Conservation (phyloP, 53 echinoderm and acorn worm species). For the Temnopleurus reevesii region DNA sequence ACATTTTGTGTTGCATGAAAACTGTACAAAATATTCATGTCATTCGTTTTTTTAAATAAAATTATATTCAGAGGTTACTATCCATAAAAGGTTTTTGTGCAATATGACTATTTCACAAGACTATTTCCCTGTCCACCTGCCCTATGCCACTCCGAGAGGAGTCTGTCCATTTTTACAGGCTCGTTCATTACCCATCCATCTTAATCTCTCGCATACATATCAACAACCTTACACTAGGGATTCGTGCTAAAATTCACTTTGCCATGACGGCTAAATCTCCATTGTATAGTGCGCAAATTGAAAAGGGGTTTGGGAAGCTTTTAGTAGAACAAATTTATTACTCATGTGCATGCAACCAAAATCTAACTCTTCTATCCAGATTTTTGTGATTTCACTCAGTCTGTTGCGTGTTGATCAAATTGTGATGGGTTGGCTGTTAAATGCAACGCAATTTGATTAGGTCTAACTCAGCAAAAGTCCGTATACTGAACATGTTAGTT, state of each 20-base stretch:
- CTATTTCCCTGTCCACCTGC: not conserved
- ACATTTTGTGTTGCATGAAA: no score
- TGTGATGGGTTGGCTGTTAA: no score
- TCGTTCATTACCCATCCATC: constrained; percentile 19
- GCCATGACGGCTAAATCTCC: not conserved
- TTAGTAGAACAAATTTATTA: constrained; percentile 16
- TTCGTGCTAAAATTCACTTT: not conserved
- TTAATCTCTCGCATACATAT: constrained; percentile 23
- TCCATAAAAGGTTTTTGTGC: no score
- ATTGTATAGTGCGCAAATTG: not conserved
- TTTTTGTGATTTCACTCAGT: no score
- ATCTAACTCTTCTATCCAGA: not conserved
- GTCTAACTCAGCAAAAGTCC: no score
- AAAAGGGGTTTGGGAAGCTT: constrained; percentile 6
- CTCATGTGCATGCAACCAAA: not conserved
- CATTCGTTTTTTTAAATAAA: no score
- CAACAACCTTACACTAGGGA: not conserved
- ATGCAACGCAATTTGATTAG: no score
- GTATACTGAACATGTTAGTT: no score
- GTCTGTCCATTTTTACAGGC: not conserved
- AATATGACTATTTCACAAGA: not conserved
- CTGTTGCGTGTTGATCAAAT: no score
- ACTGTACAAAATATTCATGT: no score
- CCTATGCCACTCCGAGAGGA: not conserved
- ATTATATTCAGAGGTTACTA: no score